Conservation (phyloP, 2,888 invertebrate species). For the Rhogogaster chlorosoma region DNA sequence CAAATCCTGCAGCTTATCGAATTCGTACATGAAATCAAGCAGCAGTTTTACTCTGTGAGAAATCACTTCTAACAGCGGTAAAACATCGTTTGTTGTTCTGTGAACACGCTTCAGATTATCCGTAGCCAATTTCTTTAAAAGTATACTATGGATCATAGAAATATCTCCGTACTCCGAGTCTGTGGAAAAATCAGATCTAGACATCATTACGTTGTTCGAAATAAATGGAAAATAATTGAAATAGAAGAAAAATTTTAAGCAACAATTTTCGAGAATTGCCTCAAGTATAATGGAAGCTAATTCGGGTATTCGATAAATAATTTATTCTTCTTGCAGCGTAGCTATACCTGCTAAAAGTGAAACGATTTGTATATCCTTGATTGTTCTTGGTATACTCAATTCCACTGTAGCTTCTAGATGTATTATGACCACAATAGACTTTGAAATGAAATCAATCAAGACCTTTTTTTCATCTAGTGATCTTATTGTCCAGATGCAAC, state of each 20-base stretch:
- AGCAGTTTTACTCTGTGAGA: slow-evolving; percentile 65
- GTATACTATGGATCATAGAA: slow-evolving; percentile 64
- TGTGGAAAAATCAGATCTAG: slow-evolving; percentile 15
- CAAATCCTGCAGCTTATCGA: slow-evolving; percentile 61
- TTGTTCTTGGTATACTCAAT: slow-evolving; percentile 3
- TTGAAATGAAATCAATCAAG: slow-evolving; percentile 66
- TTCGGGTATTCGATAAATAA: not conserved
- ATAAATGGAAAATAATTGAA: not conserved
- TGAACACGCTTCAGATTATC: slow-evolving; percentile 56
- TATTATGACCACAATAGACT: slow-evolving; percentile 64
- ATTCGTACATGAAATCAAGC: slow-evolving; percentile 69
- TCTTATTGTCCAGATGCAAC: slow-evolving; percentile 67
- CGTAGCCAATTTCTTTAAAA: slow-evolving; percentile 63
- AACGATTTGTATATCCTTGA: slow-evolving; percentile 59
- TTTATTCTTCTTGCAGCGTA: not conserved
- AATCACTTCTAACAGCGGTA: slow-evolving; percentile 64
- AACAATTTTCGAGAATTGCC: no score
- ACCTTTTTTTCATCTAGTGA: slow-evolving; percentile 60
- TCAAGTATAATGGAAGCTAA: no score
- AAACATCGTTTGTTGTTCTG: slow-evolving; percentile 63
- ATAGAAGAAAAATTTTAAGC: not conserved
- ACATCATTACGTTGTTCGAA: slow-evolving; percentile 35
- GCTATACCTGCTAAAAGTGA: slow-evolving; percentile 64
- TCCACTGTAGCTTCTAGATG: slow-evolving; percentile 8
- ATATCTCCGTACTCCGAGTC: slow-evolving; percentile 58